phyloP scores from a whole-genome alignment of 53 echinoderm and acorn worm species.

The Holothuria scabra region DNA sequence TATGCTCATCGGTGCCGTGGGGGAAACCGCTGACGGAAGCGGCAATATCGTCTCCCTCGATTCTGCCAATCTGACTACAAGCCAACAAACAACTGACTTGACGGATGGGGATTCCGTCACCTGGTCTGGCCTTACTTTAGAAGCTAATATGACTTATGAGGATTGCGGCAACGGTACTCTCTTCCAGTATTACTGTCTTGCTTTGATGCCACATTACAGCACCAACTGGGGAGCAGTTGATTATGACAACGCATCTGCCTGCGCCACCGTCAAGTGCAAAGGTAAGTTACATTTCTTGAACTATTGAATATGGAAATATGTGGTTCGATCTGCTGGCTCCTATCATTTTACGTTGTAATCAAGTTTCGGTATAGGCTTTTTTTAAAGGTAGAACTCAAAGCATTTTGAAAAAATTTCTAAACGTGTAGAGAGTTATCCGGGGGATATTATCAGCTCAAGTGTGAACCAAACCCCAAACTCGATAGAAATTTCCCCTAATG shows the following conservation, averaged over 20 bases:
- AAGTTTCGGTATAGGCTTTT: too few relatives aligned
- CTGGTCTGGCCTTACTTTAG: constrained; percentile 47
- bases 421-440: too few relatives aligned
- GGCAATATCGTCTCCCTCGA: neutral
- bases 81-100: constrained; percentile 42
- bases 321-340: too few relatives aligned
- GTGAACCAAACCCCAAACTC: too few relatives aligned
- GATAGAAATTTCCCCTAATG: too few relatives aligned
- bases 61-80: constrained; percentile 40
- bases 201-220: constrained; percentile 50
- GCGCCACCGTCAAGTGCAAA: constrained; percentile 59
- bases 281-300: constrained; percentile 28
- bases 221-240: constrained; percentile 62
- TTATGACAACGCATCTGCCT: constrained; percentile 62
- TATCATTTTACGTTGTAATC: too few relatives aligned
- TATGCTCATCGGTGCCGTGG: constrained; percentile 47
- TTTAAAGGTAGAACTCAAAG: too few relatives aligned
- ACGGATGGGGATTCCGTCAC: constrained; percentile 62
- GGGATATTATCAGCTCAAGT: too few relatives aligned
- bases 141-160: constrained; percentile 54
- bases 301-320: neutral
- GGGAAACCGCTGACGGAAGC: constrained; percentile 32
- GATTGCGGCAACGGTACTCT: constrained; percentile 67
- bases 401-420: too few relatives aligned
- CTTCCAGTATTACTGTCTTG: constrained; percentile 62